These are phyloP conservation scores for Archegozetes longisetosus DNA, from an alignment of 1,140 invertebrate species.

Conservation along the genomic window DNA sequence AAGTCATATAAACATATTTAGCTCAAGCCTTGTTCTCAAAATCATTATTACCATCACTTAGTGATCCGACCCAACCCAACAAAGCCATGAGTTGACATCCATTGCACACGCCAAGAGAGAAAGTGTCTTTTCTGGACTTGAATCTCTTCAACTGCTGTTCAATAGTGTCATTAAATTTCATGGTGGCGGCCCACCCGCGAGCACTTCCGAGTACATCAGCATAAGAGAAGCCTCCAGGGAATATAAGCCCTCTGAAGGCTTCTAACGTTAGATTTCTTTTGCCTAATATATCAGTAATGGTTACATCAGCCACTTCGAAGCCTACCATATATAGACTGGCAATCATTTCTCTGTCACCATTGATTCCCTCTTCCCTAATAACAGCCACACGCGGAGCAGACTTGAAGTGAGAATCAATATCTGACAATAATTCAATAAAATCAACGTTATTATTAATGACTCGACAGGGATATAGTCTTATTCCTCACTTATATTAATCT, in stretches of 20 bases:
- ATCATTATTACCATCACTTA: neutral
- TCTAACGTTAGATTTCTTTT: constrained; percentile 47
- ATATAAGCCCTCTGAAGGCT: constrained; percentile 70
- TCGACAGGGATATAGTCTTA: neutral
- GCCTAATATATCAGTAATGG: constrained; percentile 68
- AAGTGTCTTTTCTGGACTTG: constrained; percentile 54
- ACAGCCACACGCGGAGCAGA: constrained; percentile 59
- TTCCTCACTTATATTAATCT: constrained; percentile 4
- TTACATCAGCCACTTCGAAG: constrained; percentile 78
- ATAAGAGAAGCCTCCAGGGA: constrained; percentile 95
- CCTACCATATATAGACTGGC: constrained; percentile 77
- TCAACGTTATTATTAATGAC: neutral
- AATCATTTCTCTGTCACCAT: constrained; percentile 94
- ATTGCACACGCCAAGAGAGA: constrained; percentile 93
- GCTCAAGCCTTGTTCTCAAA: neutral
- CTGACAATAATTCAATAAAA: neutral
- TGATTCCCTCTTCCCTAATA: constrained; percentile 86
- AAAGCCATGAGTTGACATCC: constrained; percentile 89
- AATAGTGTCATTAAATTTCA: constrained; percentile 49
- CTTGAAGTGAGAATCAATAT: constrained; percentile 13
- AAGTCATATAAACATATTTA: neutral
- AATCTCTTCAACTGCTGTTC: constrained; percentile 58
- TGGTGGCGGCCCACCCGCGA: constrained; percentile 86
- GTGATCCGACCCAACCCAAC: constrained; percentile 33
- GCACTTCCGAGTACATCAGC: constrained; percentile 92